Percentiles rank a stretch among this genome's conserved stretches.
Evolutionary conservation across 2,888 invertebrate genomes (phyloP).

Genomic region (Dinocampus coccinellae): DNA sequence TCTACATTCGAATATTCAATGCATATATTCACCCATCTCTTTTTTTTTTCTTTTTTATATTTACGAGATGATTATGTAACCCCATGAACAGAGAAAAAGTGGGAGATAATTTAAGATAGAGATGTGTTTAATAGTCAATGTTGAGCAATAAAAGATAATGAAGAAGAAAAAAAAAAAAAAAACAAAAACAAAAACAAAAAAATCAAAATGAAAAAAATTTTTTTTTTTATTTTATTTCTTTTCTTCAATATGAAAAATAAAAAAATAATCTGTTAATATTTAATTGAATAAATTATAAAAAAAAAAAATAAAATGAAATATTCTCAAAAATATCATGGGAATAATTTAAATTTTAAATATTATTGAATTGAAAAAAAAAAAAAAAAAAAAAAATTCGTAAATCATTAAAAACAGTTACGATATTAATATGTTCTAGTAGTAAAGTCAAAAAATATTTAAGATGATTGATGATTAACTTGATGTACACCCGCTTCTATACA

Average conservation of each 20-base stretch:
- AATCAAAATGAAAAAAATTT: background rate
- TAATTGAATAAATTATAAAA: too few relatives aligned
- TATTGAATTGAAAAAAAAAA: conserved; percentile 8
- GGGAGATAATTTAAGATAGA: too few relatives aligned
- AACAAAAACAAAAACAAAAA: background rate
- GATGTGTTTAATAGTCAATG: background rate
- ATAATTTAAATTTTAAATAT: background rate
- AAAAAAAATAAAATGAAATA: too few relatives aligned
- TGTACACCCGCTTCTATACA: conserved; percentile 4
- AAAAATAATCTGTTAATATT: too few relatives aligned
- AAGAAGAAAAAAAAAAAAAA: background rate
- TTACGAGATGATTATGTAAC: conserved; percentile 25
- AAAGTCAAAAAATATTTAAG: conserved; percentile 23
- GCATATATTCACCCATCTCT: conserved; percentile 9
- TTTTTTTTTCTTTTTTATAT: too few relatives aligned
- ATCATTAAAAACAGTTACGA: background rate
- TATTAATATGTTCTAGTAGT: conserved; percentile 10
- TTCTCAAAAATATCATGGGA: too few relatives aligned
- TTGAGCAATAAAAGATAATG: background rate
- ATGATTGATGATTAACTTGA: conserved; percentile 40
- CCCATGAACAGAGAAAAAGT: background rate
- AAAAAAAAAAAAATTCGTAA: conserved; percentile 14
- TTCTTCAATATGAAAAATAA: too few relatives aligned
- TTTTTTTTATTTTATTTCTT: too few relatives aligned
- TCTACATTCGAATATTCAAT: conserved; percentile 24